phyloP scores from a whole-genome alignment of 2,113 vertebrate species.

The Pelobates fuscus region DNA sequence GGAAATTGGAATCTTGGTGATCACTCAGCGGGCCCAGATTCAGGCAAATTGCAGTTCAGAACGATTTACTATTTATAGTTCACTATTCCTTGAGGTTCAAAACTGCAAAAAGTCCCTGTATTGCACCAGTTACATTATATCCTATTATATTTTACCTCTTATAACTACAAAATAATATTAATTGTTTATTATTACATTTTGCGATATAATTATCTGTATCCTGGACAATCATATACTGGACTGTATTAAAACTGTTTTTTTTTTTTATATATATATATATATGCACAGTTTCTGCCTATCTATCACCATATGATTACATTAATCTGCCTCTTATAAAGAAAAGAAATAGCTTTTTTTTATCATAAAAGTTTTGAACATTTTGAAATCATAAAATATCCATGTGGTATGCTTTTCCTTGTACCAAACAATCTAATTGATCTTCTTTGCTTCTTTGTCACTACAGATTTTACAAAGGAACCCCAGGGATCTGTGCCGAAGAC shows the following conservation, averaged over 20 bases:
- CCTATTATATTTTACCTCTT: too few relatives aligned
- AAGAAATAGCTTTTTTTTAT: background rate
- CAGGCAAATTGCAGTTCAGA: too few relatives aligned
- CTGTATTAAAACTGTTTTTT: background rate
- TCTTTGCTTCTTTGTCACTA: background rate
- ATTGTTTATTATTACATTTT: too few relatives aligned
- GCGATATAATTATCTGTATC: background rate
- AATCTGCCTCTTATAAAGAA: background rate
- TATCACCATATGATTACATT: too few relatives aligned
- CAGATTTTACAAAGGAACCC: constrained; percentile 8
- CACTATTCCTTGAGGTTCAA: too few relatives aligned
- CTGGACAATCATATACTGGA: background rate
- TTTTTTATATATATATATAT: too few relatives aligned
- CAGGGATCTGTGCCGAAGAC: background rate
- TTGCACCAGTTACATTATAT: too few relatives aligned
- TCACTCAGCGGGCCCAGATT: too few relatives aligned
- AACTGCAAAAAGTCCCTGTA: too few relatives aligned
- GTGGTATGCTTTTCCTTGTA: background rate
- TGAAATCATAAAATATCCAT: background rate
- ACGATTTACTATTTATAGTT: too few relatives aligned
- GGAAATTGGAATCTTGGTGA: too few relatives aligned
- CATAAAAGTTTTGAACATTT: background rate
- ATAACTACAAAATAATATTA: too few relatives aligned
- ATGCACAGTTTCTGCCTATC: background rate
- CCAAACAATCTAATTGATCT: constrained; percentile 10